Evolutionary conservation across 2,113 vertebrate genomes (phyloP), one percentile per base, ranked within the genome.

Genomic region (Carettochelys insculpta): DNA sequence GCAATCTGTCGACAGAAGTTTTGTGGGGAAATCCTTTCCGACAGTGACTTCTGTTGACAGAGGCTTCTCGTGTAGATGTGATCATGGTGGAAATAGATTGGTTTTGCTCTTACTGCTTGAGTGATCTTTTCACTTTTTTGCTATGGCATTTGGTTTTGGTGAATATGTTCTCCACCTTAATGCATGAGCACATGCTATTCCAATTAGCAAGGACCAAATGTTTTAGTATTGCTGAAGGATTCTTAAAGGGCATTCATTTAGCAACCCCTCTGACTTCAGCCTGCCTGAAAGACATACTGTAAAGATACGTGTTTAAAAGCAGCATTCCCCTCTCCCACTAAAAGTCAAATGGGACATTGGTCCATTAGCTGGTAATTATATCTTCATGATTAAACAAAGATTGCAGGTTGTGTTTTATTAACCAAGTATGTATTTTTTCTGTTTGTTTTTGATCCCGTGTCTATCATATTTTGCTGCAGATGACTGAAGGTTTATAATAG

Each of bases 331-430:
- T 45, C 92, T 1, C 58, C 92, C 82, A 65, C 89, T 80, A 38
- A 90, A 95, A 86, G 81, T 95, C 90, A 93, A 89, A 75, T 92
- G 83, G 80, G 87, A 90, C 76, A 87, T 75, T 86, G 87, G 85
- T 56, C 65, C 20, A 29, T 95, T 95, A 89, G 80, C 52, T 8
- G 5, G 48, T 79, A 95, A 88, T 94, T 89, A 94, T 51, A 96
- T 80, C 90, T 85, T 51, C 1, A 1, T 88, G 25, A 45, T 79
- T 95, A 89, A 48, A 48, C 79, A 68, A 71, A 96, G 90, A 85
- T 93, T 84, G 87, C 65, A 88, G 87, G 73, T 89, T 29, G 76
- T 20, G 16, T 90, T 93, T 75, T 68, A 87, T 84, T 83, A 82
- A 92, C 95, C 86, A 43, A 29, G 54, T 61, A 82, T 82, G 77